phyloP scores from a whole-genome alignment of 2,888 invertebrate genomes.

The Eupeodes luniger region DNA sequence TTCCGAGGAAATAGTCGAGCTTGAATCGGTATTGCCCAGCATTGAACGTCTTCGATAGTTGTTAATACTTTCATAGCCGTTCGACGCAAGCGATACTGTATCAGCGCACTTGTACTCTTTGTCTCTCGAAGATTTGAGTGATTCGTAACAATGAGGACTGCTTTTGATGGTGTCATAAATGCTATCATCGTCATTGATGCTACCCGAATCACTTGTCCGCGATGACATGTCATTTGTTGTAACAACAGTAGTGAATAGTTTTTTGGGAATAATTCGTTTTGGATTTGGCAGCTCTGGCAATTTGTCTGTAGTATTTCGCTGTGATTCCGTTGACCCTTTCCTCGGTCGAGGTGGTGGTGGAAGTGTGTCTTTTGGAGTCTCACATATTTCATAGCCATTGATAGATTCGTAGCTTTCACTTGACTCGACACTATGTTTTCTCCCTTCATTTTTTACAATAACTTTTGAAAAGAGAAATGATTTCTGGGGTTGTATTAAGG shows the following conservation, averaged over 20 bases:
- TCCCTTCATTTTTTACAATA: neutral
- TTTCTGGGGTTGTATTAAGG: constrained; percentile 75
- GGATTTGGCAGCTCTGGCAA: constrained; percentile 81
- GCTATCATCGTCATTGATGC: constrained; percentile 84
- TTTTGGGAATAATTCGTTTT: constrained; percentile 80
- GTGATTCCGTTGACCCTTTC: constrained; percentile 74
- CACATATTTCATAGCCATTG: constrained; percentile 82
- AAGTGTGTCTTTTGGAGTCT: constrained; percentile 72
- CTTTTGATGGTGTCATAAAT: constrained; percentile 88
- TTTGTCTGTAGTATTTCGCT: constrained; percentile 81
- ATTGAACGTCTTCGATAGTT: constrained; percentile 77
- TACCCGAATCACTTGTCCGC: constrained; percentile 44
- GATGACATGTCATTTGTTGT: constrained; percentile 34
- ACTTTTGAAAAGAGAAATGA: constrained; percentile 55
- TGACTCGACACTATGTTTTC: neutral
- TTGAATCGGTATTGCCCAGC: constrained; percentile 82
- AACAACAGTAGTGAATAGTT: constrained; percentile 40
- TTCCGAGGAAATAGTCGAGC: constrained; percentile 83
- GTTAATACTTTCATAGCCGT: constrained; percentile 83
- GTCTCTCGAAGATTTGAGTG: constrained; percentile 77
- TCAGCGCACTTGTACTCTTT: constrained; percentile 74
- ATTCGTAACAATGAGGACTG: constrained; percentile 83
- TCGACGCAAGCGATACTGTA: constrained; percentile 81
- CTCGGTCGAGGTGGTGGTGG: constrained; percentile 36
- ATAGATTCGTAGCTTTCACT: constrained; percentile 82